A percentile compares a stretch with the other conserved stretches of the same genome.
Conservation (phyloP, 2,113 vertebrate species). For the Ellobius talpinus region DNA sequence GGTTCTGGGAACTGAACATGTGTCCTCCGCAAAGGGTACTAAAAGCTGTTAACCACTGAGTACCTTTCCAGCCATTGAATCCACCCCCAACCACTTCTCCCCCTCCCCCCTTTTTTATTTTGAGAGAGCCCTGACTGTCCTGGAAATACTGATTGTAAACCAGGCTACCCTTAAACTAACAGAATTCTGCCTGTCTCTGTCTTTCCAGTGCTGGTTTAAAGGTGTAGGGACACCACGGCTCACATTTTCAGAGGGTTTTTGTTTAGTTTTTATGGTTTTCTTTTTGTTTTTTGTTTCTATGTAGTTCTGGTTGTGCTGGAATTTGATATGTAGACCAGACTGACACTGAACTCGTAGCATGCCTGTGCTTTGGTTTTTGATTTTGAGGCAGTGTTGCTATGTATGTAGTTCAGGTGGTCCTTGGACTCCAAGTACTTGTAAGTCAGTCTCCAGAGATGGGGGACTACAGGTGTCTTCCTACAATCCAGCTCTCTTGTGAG, state of each 20-base stretch:
- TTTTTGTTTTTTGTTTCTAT: background rate
- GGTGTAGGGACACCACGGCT: background rate
- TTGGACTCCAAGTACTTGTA: background rate
- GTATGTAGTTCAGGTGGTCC: background rate
- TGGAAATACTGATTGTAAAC: background rate
- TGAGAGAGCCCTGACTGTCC: background rate
- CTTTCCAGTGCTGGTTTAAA: background rate
- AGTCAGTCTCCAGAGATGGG: background rate
- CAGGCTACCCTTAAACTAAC: background rate
- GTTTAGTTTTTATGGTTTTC: background rate
- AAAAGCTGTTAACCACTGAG: background rate
- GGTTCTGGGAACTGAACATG: background rate
- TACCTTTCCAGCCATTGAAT: background rate
- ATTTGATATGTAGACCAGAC: background rate
- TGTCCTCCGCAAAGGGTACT: background rate
- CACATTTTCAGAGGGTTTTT: background rate
- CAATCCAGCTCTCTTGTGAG: background rate
- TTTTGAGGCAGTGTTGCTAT: background rate
- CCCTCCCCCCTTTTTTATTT: background rate
- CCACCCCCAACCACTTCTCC: too few species aligned
- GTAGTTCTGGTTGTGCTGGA: background rate
- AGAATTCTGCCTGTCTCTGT: background rate
- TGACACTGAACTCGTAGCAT: background rate
- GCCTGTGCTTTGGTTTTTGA: background rate
- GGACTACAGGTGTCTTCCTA: background rate